Evolutionary conservation across 2,888 invertebrate species (phyloP).

Genomic region (Sceliomorpha sp.): DNA sequence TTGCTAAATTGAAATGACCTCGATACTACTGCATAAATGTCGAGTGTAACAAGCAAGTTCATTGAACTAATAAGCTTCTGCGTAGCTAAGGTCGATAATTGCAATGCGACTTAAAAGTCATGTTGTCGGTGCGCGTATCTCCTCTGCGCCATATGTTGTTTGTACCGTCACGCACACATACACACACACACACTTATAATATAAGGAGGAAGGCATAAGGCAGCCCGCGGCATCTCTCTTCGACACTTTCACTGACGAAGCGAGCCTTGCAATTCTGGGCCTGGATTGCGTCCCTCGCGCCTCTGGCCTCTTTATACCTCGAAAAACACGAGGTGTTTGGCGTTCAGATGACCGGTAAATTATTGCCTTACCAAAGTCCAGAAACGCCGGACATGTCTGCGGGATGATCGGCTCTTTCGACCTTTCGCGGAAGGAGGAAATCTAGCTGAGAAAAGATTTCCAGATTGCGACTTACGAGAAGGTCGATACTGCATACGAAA

Average conservation of each 20-base stretch:
- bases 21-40: no score
- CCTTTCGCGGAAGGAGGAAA: no score
- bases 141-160: slow-evolving; percentile 38
- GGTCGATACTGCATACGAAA: no score
- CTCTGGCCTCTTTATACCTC: slow-evolving; percentile 34
- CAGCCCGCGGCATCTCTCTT: slow-evolving; percentile 60
- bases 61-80: slow-evolving; percentile 15
- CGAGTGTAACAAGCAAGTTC: slow-evolving; percentile 10
- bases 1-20: no score
- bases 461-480: no score
- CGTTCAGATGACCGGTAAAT: slow-evolving; percentile 16
- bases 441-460: no score
- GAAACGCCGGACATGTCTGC: no score
- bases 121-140: neutral
- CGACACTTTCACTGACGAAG: slow-evolving; percentile 67
- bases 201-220: slow-evolving; percentile 51
- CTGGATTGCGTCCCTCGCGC: slow-evolving; percentile 22
- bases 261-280: slow-evolving; percentile 65
- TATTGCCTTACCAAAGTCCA: slow-evolving; percentile 5
- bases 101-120: slow-evolving; percentile 1
- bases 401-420: no score
- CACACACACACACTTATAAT: no score
- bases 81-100: slow-evolving; percentile 3
- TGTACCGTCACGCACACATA: slow-evolving; percentile 41
- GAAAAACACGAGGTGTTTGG: slow-evolving; percentile 16